phyloP scores from a whole-genome alignment of 37 sponge, comb jelly and placozoan genomes.

The Amphimedon queenslandica region DNA sequence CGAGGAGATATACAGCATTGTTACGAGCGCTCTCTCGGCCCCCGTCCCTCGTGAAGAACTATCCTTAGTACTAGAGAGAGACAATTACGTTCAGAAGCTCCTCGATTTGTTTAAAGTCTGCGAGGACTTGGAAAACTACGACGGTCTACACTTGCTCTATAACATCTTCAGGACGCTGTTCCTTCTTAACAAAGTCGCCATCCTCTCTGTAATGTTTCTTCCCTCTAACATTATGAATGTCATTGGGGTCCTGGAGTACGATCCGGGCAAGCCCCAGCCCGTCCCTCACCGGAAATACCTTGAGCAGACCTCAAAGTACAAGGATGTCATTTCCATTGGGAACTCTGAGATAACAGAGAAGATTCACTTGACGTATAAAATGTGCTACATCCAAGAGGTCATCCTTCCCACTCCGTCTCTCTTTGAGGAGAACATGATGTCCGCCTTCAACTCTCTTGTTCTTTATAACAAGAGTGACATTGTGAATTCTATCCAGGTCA shows the following conservation, averaged over 20 bases:
- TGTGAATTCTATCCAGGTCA: conserved; percentile 59
- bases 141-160: conserved; percentile 80
- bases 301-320: conserved; percentile 56
- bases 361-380: conserved; percentile 82
- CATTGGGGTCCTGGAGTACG: conserved; percentile 91
- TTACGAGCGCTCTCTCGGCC: conserved; percentile 34
- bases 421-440: conserved; percentile 95
- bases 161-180: conserved; percentile 87
- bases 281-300: conserved; percentile 82
- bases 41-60: conserved; percentile 35
- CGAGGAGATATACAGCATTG: conserved; percentile 57
- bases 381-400: conserved; percentile 91
- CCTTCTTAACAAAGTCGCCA: conserved; percentile 69
- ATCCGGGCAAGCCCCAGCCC: conserved; percentile 61
- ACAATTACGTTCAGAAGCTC: conserved; percentile 77
- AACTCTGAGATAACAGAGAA: conserved; percentile 73
- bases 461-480: conserved; percentile 90
- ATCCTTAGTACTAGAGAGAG: conserved; percentile 57
- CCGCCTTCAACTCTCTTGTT: conserved; percentile 76
- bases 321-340: conserved; percentile 83
- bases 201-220: conserved; percentile 57
- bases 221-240: conserved; percentile 78
- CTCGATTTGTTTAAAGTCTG: conserved; percentile 96
- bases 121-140: conserved; percentile 87
- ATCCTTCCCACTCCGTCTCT: conserved; percentile 93